Evolutionary conservation across 2,888 invertebrate species (phyloP).

Genomic region (Argynnis bischoffii): DNA sequence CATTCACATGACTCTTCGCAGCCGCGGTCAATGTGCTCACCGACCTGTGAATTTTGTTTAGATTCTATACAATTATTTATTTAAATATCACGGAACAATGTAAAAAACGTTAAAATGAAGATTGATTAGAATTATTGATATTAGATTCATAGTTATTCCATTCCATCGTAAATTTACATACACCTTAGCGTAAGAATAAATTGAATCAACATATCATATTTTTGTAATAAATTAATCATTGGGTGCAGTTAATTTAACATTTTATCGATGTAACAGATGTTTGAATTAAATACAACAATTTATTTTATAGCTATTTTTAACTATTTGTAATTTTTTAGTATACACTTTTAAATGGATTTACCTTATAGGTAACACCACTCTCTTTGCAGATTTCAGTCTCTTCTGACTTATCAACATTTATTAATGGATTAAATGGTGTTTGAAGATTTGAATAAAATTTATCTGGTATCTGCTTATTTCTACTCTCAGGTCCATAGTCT

Average conservation of each 20-base stretch:
- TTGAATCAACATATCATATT: too few relatives aligned
- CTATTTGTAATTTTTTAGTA: too few relatives aligned
- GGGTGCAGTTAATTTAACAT: too few relatives aligned
- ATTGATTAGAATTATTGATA: not conserved
- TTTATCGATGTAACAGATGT: too few relatives aligned
- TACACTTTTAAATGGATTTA: constrained; percentile 42
- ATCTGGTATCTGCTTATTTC: constrained; percentile 59
- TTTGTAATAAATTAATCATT: too few relatives aligned
- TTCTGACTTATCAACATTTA: constrained; percentile 60
- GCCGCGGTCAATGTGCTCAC: constrained; percentile 86
- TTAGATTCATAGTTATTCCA: not conserved
- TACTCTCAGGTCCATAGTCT: constrained; percentile 47
- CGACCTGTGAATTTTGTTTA: constrained; percentile 67
- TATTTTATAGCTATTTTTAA: too few relatives aligned
- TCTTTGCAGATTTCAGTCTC: constrained; percentile 72
- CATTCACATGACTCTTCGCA: constrained; percentile 92
- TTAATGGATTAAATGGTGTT: constrained; percentile 66
- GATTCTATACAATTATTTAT: constrained; percentile 3
- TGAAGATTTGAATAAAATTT: constrained; percentile 71
- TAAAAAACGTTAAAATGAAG: not conserved
- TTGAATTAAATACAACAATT: too few relatives aligned
- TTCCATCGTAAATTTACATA: too few relatives aligned
- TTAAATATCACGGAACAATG: not conserved
- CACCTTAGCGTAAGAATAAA: too few relatives aligned
- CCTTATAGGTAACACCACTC: constrained; percentile 77